These are phyloP conservation scores for Dendrolimus pini DNA, from an alignment of 2,888 invertebrate genomes.

Conservation along the genomic window DNA sequence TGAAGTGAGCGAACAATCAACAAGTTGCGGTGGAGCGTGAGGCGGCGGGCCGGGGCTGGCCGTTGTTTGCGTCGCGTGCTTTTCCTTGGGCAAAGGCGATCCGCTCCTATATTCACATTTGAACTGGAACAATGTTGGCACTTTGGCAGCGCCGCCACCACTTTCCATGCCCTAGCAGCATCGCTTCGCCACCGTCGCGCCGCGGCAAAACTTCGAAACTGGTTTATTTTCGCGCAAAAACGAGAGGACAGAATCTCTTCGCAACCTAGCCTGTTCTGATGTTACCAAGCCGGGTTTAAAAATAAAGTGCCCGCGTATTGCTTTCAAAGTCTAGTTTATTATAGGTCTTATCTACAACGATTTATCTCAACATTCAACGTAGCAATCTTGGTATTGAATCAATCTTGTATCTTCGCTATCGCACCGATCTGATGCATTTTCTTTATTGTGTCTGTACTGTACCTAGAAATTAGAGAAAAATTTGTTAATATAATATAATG, in stretches of 20 bases:
- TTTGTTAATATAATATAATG: not conserved
- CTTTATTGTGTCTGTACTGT: conserved; percentile 19
- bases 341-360: conserved; percentile 2
- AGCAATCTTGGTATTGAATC: conserved; percentile 35
- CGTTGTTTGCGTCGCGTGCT: conserved; percentile 25
- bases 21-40: conserved; percentile 63
- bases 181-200: conserved; percentile 24
- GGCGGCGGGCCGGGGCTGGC: conserved; percentile 53
- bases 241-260: conserved; percentile 37
- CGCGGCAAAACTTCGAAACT: conserved; percentile 39
- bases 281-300: conserved; percentile 28
- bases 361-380: conserved; percentile 32
- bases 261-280: conserved; percentile 28
- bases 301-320: conserved; percentile 24
- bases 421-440: conserved; percentile 9
- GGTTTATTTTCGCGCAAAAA: conserved; percentile 72
- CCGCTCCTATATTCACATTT: conserved; percentile 55
- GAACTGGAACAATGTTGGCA: conserved; percentile 49
- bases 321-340: conserved; percentile 7
- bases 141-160: conserved; percentile 17
- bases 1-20: conserved; percentile 74
- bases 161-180: conserved; percentile 13
- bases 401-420: conserved; percentile 14
- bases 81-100: conserved; percentile 59
- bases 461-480: conserved; percentile 26